Evolutionary conservation across 2,888 invertebrate genomes (phyloP), one percentile per base, ranked within the genome.

Genomic region (Drosophila meridionalis): DNA sequence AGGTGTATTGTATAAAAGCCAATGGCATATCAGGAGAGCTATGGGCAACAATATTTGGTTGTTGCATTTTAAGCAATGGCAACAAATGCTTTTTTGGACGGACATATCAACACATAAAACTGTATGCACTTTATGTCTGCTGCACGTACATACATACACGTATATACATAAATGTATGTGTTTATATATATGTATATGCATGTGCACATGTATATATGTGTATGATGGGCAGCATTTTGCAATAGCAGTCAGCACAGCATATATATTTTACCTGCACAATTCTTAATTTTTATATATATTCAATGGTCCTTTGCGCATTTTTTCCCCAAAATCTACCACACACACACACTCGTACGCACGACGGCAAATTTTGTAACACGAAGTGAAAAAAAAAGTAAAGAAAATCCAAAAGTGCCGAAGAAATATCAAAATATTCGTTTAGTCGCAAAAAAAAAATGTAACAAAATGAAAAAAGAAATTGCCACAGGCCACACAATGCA

Each of bases 401-500:
- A 45, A 55, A 69, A 60, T 26, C 52, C 55, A 68, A 75, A 79
- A 64, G 69, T 73, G 61, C 79, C 80, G 74, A 66, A 68, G 66
- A 43, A 72, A 79, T 68, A 75, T 78, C 72, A 79, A 75, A 78
- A 78, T 78, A 79, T 58, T 72, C 68, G 72, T 65, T 62, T 63
- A 72, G 78, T 76, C 75, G 79, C 79, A 75, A 75, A 82, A 78
- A 61, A 64, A 73, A 78, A 62, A 57, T 60, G 60, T 60, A 66
- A 62, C 65, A 50, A 47, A 76, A 73, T 56, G 52, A 64, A 68
- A 63, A 68, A 78, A 60, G 14, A 45, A 43, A 78, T 70, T 83
- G 72, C 83, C 76, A 81, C 78, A 76, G 61, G 53, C 79, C 56
- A 60, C 58, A 82, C 67, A 86, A 83, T 77, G 72, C 78, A 80